phyloP scores from a whole-genome alignment of 2,797 vertebrate genomes.

The Todus mexicanus region DNA sequence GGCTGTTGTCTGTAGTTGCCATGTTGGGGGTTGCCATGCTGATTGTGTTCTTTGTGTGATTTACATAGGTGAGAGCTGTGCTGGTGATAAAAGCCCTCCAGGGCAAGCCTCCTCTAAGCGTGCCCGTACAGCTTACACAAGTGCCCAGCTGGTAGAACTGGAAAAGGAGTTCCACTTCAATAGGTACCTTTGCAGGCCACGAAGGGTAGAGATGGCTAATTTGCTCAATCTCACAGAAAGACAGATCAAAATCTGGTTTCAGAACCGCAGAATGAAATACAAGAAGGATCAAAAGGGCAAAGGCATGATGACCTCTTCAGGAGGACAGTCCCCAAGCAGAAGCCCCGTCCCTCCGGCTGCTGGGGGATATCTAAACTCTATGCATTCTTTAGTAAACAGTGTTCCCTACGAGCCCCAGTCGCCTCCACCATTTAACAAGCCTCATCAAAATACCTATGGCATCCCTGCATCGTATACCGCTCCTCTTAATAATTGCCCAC shows the following conservation, averaged over 20 bases:
- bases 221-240: constrained; percentile 96
- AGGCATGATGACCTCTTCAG: constrained; percentile 95
- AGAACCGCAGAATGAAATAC: constrained; percentile 99
- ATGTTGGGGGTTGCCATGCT: not conserved
- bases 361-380: constrained; percentile 93
- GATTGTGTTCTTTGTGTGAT: constrained; percentile 77
- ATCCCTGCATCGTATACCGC: constrained; percentile 89
- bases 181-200: constrained; percentile 95
- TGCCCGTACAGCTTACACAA: constrained; percentile 97
- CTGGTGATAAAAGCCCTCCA: constrained; percentile 94
- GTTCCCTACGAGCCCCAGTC: constrained; percentile 93
- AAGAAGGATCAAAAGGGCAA: constrained; percentile 99
- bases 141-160: constrained; percentile 97
- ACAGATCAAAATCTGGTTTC: constrained; percentile 99
- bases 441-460: constrained; percentile 89
- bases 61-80: constrained; percentile 92
- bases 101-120: constrained; percentile 93
- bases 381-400: constrained; percentile 97
- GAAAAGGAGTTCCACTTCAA: constrained; percentile 99
- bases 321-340: constrained; percentile 92
- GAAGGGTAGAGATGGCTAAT: constrained; percentile 97
- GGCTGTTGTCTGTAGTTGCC: not conserved
- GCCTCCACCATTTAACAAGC: constrained; percentile 91
- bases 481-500: constrained; percentile 88
- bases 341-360: constrained; percentile 82